These are phyloP conservation scores for Andrena bicolor DNA, from an alignment of 2,888 invertebrate genomes.

Conservation along the genomic window DNA sequence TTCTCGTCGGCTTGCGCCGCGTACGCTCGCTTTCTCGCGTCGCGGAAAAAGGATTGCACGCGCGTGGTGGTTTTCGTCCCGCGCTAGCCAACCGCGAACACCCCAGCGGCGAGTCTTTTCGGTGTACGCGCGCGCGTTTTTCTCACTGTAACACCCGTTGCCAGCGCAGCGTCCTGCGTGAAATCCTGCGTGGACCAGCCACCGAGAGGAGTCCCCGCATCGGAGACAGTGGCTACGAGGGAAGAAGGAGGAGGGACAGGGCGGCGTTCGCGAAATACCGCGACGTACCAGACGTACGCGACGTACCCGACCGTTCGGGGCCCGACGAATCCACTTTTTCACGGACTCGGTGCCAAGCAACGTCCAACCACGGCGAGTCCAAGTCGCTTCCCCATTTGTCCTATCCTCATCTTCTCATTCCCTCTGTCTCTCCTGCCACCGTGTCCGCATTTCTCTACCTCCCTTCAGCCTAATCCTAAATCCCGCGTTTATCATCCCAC, in stretches of 20 bases:
- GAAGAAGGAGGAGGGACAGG: no score
- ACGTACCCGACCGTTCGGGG: constrained; percentile 44
- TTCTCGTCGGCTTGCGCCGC: constrained; percentile 11
- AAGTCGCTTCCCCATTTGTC: background rate
- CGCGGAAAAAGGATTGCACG: constrained; percentile 12
- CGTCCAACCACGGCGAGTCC: constrained; percentile 1
- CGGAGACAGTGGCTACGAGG: no score
- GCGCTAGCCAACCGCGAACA: constrained; percentile 14
- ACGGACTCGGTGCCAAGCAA: constrained; percentile 21
- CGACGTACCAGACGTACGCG: constrained; percentile 1
- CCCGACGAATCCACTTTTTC: constrained; percentile 72
- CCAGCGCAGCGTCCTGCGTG: constrained; percentile 3
- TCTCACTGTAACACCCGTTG: background rate
- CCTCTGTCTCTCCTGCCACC: background rate
- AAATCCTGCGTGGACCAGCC: background rate
- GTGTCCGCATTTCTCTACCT: background rate
- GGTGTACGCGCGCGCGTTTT: constrained; percentile 1
- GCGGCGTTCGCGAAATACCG: constrained; percentile 50
- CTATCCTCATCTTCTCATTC: background rate
- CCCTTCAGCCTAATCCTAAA: background rate
- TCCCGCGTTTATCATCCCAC: constrained; percentile 35
- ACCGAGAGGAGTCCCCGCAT: background rate
- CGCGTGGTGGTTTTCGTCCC: constrained; percentile 29
- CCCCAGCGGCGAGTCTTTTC: background rate
- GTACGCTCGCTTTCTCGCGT: background rate